Conservation (phyloP, 2,797 vertebrate genomes). For the Takifugu rubripes region DNA sequence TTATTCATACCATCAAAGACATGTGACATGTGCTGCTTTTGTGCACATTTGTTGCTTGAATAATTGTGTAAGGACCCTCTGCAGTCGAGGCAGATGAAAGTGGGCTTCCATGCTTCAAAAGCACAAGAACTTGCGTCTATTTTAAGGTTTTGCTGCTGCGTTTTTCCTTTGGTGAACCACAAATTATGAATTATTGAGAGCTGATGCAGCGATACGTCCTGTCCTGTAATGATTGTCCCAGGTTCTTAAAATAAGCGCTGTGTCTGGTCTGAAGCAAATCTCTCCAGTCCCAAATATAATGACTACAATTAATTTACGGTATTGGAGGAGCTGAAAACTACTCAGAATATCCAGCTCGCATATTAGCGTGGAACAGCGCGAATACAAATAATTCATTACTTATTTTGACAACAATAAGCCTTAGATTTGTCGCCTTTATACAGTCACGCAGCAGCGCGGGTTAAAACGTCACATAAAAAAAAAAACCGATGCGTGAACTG, state of each 20-base stretch:
- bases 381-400: neutral
- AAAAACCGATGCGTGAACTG: slow-evolving; percentile 16
- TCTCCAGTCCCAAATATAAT: no score
- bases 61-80: neutral
- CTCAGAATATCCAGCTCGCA: slow-evolving; percentile 17
- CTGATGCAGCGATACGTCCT: neutral
- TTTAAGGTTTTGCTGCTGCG: slow-evolving; percentile 4
- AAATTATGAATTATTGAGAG: slow-evolving; percentile 3
- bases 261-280: neutral
- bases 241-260: neutral
- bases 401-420: neutral
- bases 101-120: slow-evolving; percentile 1
- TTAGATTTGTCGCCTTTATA: neutral
- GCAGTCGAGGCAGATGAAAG: slow-evolving; percentile 6
- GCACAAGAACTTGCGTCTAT: slow-evolving; percentile 1
- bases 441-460: neutral
- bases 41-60: neutral
- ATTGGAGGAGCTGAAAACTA: slow-evolving; percentile 1
- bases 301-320: slow-evolving; percentile 1
- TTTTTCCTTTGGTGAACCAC: neutral
- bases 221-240: neutral
- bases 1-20: neutral
- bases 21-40: neutral
- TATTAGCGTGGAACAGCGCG: neutral
- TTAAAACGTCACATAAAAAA: neutral